A percentile compares a stretch with the other conserved stretches of the same genome.
Evolutionary conservation across 2,113 vertebrate species (phyloP).

Genomic region (Oxyura jamaicensis): DNA sequence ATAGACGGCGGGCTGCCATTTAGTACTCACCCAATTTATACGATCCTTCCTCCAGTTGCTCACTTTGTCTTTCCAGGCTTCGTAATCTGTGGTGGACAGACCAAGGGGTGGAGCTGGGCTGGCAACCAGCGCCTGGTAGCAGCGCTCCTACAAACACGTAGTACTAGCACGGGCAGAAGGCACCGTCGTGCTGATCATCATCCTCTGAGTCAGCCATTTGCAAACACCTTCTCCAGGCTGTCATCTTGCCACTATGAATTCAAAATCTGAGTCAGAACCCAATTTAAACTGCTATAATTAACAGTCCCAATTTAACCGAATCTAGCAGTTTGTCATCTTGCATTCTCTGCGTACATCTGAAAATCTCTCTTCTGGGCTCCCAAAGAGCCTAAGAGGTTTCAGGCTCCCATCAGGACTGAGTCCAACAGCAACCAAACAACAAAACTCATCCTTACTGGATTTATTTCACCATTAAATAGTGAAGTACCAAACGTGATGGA

Average conservation of each 20-base stretch:
- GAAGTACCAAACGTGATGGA: not conserved
- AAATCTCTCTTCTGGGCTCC: constrained; percentile 33
- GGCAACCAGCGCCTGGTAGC: constrained; percentile 50
- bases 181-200: constrained; percentile 54
- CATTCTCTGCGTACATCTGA: constrained; percentile 37
- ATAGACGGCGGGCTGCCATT: constrained; percentile 19
- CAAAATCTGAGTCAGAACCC: constrained; percentile 70
- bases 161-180: constrained; percentile 59
- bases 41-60: constrained; percentile 41
- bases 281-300: constrained; percentile 74
- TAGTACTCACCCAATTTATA: constrained; percentile 48
- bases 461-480: constrained; percentile 18
- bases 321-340: constrained; percentile 65
- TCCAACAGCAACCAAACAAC: not conserved
- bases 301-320: constrained; percentile 66
- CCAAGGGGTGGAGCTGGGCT: constrained; percentile 54
- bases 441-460: not conserved
- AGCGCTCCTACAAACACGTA: constrained; percentile 56
- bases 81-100: constrained; percentile 54
- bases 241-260: constrained; percentile 63
- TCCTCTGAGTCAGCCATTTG: constrained; percentile 69
- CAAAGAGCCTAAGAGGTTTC: not conserved
- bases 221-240: constrained; percentile 70
- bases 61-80: constrained; percentile 52
- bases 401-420: not conserved